These are phyloP conservation scores for Sanderia malayensis DNA, from an alignment of 30 jellyfish, hydroid and myxozoan genomes.

Conservation along the genomic window DNA sequence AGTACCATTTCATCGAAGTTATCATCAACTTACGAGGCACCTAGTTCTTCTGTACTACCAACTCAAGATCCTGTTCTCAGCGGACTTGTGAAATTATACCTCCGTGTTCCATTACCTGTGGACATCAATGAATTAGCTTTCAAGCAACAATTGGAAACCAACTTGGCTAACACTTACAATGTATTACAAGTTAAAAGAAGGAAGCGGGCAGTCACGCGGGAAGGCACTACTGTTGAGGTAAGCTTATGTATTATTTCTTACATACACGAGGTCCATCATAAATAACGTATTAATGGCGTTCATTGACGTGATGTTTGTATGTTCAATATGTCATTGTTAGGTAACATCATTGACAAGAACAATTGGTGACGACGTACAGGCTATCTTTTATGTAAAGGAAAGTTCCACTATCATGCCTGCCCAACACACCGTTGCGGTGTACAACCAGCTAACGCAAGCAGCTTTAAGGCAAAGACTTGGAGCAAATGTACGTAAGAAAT, in stretches of 20 bases:
- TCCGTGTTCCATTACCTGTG: background rate
- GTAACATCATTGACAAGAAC: slow-evolving; percentile 43
- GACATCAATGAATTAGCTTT: background rate
- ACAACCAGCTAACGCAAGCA: slow-evolving; percentile 25
- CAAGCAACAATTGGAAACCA: slow-evolving; percentile 19
- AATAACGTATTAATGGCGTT: too few species aligned
- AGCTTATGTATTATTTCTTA: too few species aligned
- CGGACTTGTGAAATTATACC: background rate
- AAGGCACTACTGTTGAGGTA: slow-evolving; percentile 34
- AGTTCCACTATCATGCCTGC: slow-evolving; percentile 19
- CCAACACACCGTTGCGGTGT: slow-evolving; percentile 11
- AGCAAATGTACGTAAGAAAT: slow-evolving; percentile 7
- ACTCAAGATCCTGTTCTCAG: background rate
- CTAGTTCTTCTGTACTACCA: background rate
- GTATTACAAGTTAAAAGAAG: background rate
- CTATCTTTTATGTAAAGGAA: slow-evolving; percentile 34
- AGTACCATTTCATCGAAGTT: background rate
- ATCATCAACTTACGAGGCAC: background rate
- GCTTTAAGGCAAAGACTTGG: slow-evolving; percentile 27
- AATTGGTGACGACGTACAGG: slow-evolving; percentile 23
- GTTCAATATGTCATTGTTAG: slow-evolving; percentile 9
- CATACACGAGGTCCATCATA: too few species aligned
- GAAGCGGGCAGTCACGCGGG: slow-evolving; percentile 41
- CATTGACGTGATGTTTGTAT: background rate
- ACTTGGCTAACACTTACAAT: slow-evolving; percentile 32